These are phyloP conservation scores for Huso huso DNA, from an alignment of 2,797 vertebrate genomes.

Conservation along the genomic window DNA sequence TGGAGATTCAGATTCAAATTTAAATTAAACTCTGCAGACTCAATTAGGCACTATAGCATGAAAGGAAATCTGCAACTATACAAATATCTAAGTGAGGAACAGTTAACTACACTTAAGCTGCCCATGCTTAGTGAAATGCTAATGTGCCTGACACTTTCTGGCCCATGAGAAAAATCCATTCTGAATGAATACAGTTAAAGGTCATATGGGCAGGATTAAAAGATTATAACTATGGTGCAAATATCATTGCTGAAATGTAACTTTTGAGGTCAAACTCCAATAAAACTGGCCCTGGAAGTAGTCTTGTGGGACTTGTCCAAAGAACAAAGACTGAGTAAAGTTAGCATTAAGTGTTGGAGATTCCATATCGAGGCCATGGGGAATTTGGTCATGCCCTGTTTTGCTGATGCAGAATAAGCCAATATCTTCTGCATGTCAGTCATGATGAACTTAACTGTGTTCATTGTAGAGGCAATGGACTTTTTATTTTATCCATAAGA, in stretches of 20 bases:
- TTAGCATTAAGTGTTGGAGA: constrained; percentile 2
- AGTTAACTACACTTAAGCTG: constrained; percentile 34
- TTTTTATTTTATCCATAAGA: too few species aligned
- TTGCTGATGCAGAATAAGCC: constrained; percentile 19
- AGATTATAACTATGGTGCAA: background rate
- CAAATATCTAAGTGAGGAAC: constrained; percentile 17
- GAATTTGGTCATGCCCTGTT: constrained; percentile 18
- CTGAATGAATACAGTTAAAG: background rate
- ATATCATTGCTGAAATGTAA: background rate
- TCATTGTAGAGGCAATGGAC: too few species aligned
- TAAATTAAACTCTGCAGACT: constrained; percentile 25
- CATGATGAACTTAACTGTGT: background rate
- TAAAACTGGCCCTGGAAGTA: background rate
- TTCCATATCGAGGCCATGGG: constrained; percentile 10
- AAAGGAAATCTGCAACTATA: constrained; percentile 15
- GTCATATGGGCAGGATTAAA: background rate
- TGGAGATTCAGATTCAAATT: too few species aligned
- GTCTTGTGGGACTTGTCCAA: constrained; percentile 12
- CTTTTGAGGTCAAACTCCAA: background rate
- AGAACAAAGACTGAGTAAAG: constrained; percentile 4
- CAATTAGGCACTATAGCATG: constrained; percentile 46
- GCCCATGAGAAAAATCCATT: background rate
- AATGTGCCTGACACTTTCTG: background rate
- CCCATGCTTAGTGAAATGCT: constrained; percentile 19
- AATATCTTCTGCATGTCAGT: constrained; percentile 7